These are phyloP conservation scores for Percopsis omiscomaycus DNA, from an alignment of 2,797 vertebrate species.

Conservation along the genomic window DNA sequence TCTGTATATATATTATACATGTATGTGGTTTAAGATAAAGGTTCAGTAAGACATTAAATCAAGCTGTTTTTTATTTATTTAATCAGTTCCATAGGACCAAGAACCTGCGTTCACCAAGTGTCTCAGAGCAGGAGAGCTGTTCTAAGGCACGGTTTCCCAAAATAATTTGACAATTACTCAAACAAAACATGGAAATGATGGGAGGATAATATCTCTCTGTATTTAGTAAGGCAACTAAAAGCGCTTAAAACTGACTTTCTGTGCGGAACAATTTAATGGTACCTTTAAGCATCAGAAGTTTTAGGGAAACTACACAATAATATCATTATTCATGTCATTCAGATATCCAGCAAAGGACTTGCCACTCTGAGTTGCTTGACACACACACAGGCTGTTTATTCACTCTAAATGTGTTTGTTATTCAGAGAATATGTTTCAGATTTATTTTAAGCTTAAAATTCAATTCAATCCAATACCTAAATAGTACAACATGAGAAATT, in stretches of 20 bases:
- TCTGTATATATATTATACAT: slow-evolving; percentile 63
- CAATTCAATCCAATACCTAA: too few species aligned
- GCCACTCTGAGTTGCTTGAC: slow-evolving; percentile 52
- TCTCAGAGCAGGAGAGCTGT: slow-evolving; percentile 51
- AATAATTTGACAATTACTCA: slow-evolving; percentile 29
- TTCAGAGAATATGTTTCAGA: slow-evolving; percentile 14
- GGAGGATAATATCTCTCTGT: slow-evolving; percentile 22
- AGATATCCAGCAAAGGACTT: slow-evolving; percentile 32
- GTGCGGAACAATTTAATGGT: too few species aligned
- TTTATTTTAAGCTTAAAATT: not conserved
- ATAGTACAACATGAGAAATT: too few species aligned
- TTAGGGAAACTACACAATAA: too few species aligned
- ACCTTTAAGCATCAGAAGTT: too few species aligned
- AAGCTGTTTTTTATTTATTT: slow-evolving; percentile 13
- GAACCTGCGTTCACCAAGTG: slow-evolving; percentile 36
- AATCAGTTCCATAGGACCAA: slow-evolving; percentile 39
- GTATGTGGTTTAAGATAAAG: slow-evolving; percentile 69
- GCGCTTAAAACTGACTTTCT: too few species aligned
- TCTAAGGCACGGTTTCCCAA: slow-evolving; percentile 54
- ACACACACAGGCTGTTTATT: slow-evolving; percentile 34
- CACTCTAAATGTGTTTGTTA: slow-evolving; percentile 30
- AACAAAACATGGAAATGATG: slow-evolving; percentile 15
- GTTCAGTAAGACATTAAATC: slow-evolving; percentile 48
- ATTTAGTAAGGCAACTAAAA: slow-evolving; percentile 22
- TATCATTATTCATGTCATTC: slow-evolving; percentile 17